Percentiles rank a stretch among this genome's conserved stretches.
These are phyloP conservation scores for Cyclopterus lumpus DNA, from an alignment of 2,797 vertebrate genomes.

Conservation along the genomic window DNA sequence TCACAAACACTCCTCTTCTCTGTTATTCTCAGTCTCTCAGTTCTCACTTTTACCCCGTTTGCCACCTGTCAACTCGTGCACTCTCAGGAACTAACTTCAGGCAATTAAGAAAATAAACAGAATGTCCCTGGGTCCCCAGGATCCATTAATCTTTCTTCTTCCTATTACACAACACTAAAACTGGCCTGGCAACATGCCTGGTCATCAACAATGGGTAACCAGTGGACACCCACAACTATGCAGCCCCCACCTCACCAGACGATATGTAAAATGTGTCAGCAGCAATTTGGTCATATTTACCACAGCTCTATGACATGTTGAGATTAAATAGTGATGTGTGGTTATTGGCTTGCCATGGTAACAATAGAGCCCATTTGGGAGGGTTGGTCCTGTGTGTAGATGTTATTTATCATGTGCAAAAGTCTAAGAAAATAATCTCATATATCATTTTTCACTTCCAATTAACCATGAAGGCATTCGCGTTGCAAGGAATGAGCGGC, in stretches of 20 bases:
- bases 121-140: conserved; percentile 65
- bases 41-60: conserved; percentile 50
- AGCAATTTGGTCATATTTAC: conserved; percentile 70
- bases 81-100: conserved; percentile 60
- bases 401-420: conserved; percentile 65
- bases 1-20: conserved; percentile 31
- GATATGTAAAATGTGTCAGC: conserved; percentile 71
- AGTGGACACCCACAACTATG: conserved; percentile 78
- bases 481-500: conserved; percentile 38
- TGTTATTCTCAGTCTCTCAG: conserved; percentile 41
- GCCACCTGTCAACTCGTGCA: conserved; percentile 59
- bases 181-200: conserved; percentile 70
- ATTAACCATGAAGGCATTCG: conserved; percentile 48
- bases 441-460: conserved; percentile 65
- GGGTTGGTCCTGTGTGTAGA: conserved; percentile 29
- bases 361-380: conserved; percentile 63
- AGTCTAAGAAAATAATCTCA: conserved; percentile 64
- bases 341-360: conserved; percentile 59
- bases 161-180: conserved; percentile 67
- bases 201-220: conserved; percentile 78
- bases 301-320: conserved; percentile 63
- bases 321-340: conserved; percentile 75
- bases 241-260: conserved; percentile 57
- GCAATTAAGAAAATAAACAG: conserved; percentile 79
- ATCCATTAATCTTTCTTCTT: conserved; percentile 77